Base-by-base conservation (phyloP, 2,113 vertebrate species). In the Psammodynastes pulverulentus region DNA sequence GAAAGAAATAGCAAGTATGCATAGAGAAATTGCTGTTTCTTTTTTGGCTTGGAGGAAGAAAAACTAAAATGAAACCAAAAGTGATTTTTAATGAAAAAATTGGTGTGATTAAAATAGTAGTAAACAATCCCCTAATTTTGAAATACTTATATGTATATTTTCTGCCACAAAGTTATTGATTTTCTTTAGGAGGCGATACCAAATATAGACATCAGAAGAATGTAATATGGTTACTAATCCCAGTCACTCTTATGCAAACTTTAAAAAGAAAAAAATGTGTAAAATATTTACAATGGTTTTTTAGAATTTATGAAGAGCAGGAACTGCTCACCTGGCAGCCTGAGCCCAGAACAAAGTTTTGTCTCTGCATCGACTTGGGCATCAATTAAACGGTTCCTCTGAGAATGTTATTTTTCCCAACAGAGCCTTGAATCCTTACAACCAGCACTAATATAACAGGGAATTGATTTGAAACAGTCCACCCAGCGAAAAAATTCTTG, bases 181-280 rank as follows among this genome's bases (percentile, higher is more conserved):
- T 1, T 54, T 23, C 87, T 72, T 92, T 92, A 15, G 10, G 87
- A 91, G 95, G 15, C 12, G 23, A 91, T 87, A 53, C 86, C 93
- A 93, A 95, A 95, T 92, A 93, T 6, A 86, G 1, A 29, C 4
- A 46, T 91, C 90, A 84, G 15, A 87, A 17, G 93, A 91, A 95
- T 67, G 95, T 85, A 54, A 67, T 29, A 29, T 85, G 95, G 95
- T 97, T 79, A 94, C 96, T 96, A 96, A 97, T 96, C 97, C 97
- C 97, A 88, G 29, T 88, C 96, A 94, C 96, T 98, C 97, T 96
- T 95, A 95, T 0, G 94, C 94, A 95, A 95, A 96, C 95, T 97
- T 96, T 97, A 29, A 92, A 89, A 89, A 92, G 79, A 89, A 92
- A 92, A 88, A 92, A 95, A 93, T 95, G 93, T 96, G 94, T 95